Evolutionary conservation across 2,888 invertebrate genomes (phyloP), one percentile per base, ranked within the genome.

Genomic region (Ceramica pisi): DNA sequence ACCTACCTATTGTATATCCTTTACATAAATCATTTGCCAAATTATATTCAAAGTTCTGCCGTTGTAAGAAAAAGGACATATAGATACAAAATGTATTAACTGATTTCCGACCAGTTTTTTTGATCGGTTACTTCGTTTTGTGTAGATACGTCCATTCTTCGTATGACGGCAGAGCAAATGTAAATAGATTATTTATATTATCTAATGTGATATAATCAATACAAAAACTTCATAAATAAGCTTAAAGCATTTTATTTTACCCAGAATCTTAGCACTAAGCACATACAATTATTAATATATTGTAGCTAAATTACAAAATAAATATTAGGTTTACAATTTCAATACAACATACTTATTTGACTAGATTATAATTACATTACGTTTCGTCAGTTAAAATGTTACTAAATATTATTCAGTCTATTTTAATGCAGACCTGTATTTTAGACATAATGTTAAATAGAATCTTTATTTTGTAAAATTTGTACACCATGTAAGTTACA

Each of bases 331-430:
- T 3, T 31, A 5, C 31, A 31, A 31, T 31, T 31, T 31, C 2
- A 31, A 31, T 31, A 31, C 31, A 31, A 31, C 31, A 31, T 35
- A 8, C 0, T 2, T n/a, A 19, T 41, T 48, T 61, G 77, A 78
- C 81, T 81, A 81, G 60, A 38, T 35, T 38, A 61, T 60, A 76
- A 75, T 66, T 53, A 35, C 2, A 71, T 77, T 59, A 53, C 21
- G 60, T 44, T 16, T 71, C 26, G 26, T 62, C 62, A 19, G 65
- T 53, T 16, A 31, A 38, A 46, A 50, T 44, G 6, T 48, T 50
- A 12, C 48, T 31, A 23, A 59, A 46, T 73, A 65, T 35, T 48
- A 57, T 48, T 80, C 75, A 67, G 75, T 73, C 74, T 16, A 46
- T 78, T 44, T 8, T 31, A 50, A 50, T 51, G 41, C 44, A 63